phyloP scores from a whole-genome alignment of 2,797 vertebrate species.

The Phyllotis vaccarum region DNA sequence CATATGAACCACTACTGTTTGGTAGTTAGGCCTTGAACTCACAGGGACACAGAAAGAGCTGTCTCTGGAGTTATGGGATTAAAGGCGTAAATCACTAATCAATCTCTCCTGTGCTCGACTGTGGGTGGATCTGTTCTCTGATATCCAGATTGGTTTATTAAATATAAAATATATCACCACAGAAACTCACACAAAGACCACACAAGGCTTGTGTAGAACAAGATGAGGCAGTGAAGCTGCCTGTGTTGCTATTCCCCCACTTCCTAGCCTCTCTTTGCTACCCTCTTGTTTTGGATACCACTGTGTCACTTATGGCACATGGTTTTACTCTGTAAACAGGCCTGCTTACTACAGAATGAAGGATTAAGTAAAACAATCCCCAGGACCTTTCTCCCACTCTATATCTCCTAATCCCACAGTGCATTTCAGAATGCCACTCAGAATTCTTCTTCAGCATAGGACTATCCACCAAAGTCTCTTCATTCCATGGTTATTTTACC shows the following conservation, averaged over 20 bases:
- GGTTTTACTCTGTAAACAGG: accelerated
- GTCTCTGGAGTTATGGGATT: too few species aligned
- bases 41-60: too few species aligned
- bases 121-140: too few species aligned
- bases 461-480: background rate
- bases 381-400: background rate
- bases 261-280: accelerated
- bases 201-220: background rate
- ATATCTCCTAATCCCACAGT: background rate
- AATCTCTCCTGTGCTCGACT: too few species aligned
- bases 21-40: too few species aligned
- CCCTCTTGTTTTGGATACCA: accelerated
- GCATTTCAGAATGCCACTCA: background rate
- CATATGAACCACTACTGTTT: too few species aligned
- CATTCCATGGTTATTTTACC: background rate
- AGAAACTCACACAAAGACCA: background rate
- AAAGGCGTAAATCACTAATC: too few species aligned
- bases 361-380: background rate
- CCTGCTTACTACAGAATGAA: background rate
- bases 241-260: accelerated
- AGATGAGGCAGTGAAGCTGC: accelerated
- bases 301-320: accelerated
- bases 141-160: too few species aligned
- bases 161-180: too few species aligned
- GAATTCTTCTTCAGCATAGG: too few species aligned